These are phyloP conservation scores for Timandra comae DNA, from an alignment of 2,888 invertebrate genomes.

Conservation along the genomic window DNA sequence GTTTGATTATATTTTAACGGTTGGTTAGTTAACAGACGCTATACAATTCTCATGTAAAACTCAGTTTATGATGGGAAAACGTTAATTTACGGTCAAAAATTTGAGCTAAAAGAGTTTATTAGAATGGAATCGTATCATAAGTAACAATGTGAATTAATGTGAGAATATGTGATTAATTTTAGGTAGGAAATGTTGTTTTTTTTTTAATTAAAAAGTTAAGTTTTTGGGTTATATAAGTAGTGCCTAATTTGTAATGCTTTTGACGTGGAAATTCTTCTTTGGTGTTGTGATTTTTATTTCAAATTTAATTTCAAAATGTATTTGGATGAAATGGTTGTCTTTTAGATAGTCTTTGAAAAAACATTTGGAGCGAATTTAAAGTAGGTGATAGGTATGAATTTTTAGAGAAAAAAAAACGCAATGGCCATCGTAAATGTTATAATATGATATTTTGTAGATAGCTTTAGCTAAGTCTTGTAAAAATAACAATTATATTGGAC, in stretches of 20 bases:
- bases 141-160: too few relatives aligned
- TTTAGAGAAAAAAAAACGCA: background rate
- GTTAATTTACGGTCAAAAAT: too few relatives aligned
- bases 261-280: background rate
- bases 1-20: too few relatives aligned
- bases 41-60: too few relatives aligned
- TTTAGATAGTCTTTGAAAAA: constrained; percentile 6
- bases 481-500: background rate
- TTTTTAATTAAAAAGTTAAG: constrained; percentile 44
- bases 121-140: too few relatives aligned
- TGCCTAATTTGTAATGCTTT: background rate
- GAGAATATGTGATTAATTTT: constrained; percentile 35
- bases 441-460: background rate
- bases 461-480: background rate
- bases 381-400: constrained; percentile 11
- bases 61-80: too few relatives aligned
- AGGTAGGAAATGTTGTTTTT: constrained; percentile 41
- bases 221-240: constrained; percentile 43
- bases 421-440: background rate
- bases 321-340: background rate
- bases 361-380: constrained; percentile 14
- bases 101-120: too few relatives aligned
- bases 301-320: background rate
- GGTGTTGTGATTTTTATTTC: background rate
- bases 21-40: too few relatives aligned